A percentile compares a stretch with the other conserved stretches of the same genome.
Evolutionary conservation across 1,140 invertebrate genomes (phyloP).

Genomic region (Sminthurinus signatus): DNA sequence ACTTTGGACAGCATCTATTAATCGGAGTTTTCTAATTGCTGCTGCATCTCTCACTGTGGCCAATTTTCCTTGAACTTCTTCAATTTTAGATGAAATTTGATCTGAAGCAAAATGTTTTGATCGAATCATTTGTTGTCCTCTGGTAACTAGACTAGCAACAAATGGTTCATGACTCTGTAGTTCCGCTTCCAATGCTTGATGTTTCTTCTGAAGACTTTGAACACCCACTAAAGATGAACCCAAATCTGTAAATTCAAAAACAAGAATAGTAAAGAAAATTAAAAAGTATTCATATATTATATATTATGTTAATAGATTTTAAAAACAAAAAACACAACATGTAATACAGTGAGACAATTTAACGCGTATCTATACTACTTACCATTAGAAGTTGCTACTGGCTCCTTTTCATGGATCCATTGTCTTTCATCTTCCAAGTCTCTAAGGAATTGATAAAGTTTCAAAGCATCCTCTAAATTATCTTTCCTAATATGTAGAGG

Average conservation of each 20-base stretch:
- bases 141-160: conserved; percentile 59
- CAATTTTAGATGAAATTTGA: conserved; percentile 60
- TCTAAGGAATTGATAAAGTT: conserved; percentile 74
- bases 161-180: conserved; percentile 73
- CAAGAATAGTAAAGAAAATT: too few species aligned
- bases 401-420: conserved; percentile 80
- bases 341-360: too few species aligned
- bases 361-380: too few species aligned
- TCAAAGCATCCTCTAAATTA: conserved; percentile 77
- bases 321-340: too few species aligned
- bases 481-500: conserved; percentile 82
- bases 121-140: conserved; percentile 70
- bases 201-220: conserved; percentile 94
- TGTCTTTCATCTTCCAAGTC: conserved; percentile 80
- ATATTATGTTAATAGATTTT: too few species aligned
- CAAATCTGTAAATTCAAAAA: too few species aligned
- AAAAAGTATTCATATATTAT: too few species aligned
- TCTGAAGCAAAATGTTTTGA: conserved; percentile 72
- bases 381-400: conserved; percentile 65
- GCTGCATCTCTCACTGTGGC: conserved; percentile 62
- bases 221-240: conserved; percentile 78
- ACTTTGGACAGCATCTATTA: conserved; percentile 76
- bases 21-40: conserved; percentile 57
- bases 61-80: conserved; percentile 59
- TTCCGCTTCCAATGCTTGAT: conserved; percentile 77